Evolutionary conservation across 2,888 invertebrate genomes (phyloP), one percentile per base, ranked within the genome.

Genomic region (Cordilura impudica): DNA sequence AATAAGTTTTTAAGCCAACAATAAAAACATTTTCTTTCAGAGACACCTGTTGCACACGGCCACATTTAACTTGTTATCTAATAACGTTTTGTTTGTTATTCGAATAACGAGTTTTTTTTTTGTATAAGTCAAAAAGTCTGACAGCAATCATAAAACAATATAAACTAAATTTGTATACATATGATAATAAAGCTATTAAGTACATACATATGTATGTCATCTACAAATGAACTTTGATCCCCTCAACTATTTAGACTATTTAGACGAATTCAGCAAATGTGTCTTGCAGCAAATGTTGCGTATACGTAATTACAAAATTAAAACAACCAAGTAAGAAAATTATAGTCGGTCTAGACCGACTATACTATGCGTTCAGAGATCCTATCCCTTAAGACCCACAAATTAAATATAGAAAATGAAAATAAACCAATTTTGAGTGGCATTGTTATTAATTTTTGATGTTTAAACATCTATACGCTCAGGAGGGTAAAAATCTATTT

Each of bases 11-110:
- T 8, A 26, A 47, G 23, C 23, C n/a, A 23, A 51, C 6, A 26
- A n/a, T 14, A 21, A 14, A 51, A 21, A 23, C n/a, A 43, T 14
- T 51, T 51, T 51, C 23, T 23, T 14, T 14, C 23, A 21, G 23
- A 51, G 23, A 51, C 26, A 51, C 51, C 51, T 26, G 51, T 7
- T 51, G 51, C 51, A 39, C n/a, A 39, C n/a, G 12, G 35, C 35
- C 5, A 39, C n/a, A 39, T 39, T 39, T 39, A n/a, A 39, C 35
- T 39, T 39, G 35, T 39, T 39, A 39, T 39, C 35, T 39, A 39
- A 39, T 39, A 39, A n/a, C n/a, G n/a, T 4, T 12, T 2, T 39
- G n/a, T 39, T n/a, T 39, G n/a, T 39, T 39, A 12, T n/a, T 39
- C n/a, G 35, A 39, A 39, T 39, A n/a, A 39, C 35, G n/a, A n/a